Percentiles rank a stretch among this genome's conserved stretches.
These are phyloP conservation scores for Ammodramus savannarum DNA, from an alignment of 2,113 vertebrate genomes.

Conservation along the genomic window DNA sequence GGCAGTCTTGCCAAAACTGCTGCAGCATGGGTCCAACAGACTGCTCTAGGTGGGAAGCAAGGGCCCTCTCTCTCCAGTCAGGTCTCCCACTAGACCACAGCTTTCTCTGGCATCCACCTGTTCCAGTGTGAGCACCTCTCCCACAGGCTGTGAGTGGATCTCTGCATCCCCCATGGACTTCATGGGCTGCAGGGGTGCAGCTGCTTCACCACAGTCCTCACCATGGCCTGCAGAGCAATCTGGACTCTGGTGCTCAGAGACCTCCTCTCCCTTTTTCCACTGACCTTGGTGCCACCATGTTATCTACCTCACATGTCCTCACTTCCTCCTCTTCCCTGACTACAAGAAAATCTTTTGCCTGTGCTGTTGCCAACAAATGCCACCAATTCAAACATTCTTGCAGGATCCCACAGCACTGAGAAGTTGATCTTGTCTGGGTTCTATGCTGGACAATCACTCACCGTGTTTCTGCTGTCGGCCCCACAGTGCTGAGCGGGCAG, in stretches of 20 bases:
- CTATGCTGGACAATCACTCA: rapidly evolving
- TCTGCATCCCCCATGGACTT: background rate
- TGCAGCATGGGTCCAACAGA: background rate
- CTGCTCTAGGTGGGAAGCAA: background rate
- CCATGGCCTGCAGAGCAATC: background rate
- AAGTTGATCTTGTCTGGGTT: background rate
- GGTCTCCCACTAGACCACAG: background rate
- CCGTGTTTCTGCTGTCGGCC: rapidly evolving
- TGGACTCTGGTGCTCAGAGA: background rate
- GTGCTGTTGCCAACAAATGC: background rate
- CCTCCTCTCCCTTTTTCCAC: background rate
- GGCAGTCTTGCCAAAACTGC: background rate
- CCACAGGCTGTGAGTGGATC: background rate
- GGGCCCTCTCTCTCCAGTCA: background rate
- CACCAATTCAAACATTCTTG: background rate
- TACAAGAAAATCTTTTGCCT: background rate
- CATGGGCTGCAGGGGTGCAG: background rate
- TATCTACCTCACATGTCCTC: background rate
- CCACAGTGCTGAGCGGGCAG: rapidly evolving
- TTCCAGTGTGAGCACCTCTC: background rate
- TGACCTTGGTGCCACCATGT: background rate
- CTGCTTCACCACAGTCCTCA: background rate
- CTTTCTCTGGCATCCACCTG: background rate
- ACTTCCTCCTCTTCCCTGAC: background rate
- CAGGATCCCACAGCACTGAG: too few species aligned